A percentile compares a stretch with the other conserved stretches of the same genome.
Evolutionary conservation across 1,140 invertebrate species (phyloP).

Genomic region (Diorhabda carinulata): DNA sequence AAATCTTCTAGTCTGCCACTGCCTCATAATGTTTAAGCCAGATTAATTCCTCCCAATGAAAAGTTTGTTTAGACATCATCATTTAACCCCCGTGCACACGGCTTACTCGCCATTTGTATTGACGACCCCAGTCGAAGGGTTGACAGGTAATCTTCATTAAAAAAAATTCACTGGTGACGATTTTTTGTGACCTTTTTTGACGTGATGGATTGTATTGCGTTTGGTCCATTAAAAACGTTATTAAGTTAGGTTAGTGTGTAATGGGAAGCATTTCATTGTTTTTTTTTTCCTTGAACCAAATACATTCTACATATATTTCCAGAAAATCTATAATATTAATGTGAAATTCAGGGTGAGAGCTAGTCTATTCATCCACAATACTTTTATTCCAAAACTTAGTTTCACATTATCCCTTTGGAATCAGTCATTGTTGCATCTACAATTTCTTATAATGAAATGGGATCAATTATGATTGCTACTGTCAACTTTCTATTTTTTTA

Average conservation of each 20-base stretch:
- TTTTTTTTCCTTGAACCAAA: neutral
- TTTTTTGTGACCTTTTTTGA: slow-evolving; percentile 1
- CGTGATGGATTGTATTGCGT: neutral
- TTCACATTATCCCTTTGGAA: too few relatives aligned
- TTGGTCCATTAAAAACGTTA: slow-evolving; percentile 1
- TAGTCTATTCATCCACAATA: too few relatives aligned
- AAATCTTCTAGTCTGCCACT: slow-evolving; percentile 9
- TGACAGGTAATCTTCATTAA: slow-evolving; percentile 7
- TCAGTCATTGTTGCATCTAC: too few relatives aligned
- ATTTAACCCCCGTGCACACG: slow-evolving; percentile 3
- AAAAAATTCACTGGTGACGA: slow-evolving; percentile 2
- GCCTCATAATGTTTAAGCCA: slow-evolving; percentile 9
- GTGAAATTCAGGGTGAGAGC: too few relatives aligned
- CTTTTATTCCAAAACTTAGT: too few relatives aligned
- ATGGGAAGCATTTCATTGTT: neutral
- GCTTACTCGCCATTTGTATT: slow-evolving; percentile 4
- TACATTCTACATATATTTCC: neutral
- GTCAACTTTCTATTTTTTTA: too few relatives aligned
- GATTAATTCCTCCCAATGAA: slow-evolving; percentile 9
- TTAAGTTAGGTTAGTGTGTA: neutral
- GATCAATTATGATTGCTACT: too few relatives aligned
- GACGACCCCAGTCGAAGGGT: slow-evolving; percentile 8
- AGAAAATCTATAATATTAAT: neutral
- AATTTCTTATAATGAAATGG: too few relatives aligned
- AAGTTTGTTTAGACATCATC: slow-evolving; percentile 5